Base-by-base conservation (phyloP, 37 sponge, comb jelly and placozoan genomes). In the Cladorhizidae sp. region DNA sequence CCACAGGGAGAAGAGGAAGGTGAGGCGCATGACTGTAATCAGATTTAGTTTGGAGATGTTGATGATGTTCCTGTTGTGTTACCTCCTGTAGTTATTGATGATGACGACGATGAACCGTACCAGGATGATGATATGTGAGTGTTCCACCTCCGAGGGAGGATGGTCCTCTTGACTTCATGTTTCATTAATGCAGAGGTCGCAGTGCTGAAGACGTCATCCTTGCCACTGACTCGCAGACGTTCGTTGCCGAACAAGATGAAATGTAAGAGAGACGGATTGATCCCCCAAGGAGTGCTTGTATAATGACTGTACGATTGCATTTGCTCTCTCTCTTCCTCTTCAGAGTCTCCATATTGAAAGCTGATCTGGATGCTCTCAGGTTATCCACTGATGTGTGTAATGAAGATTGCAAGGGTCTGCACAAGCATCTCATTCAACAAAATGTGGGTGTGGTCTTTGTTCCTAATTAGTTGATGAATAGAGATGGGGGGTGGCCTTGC, bases 81-180 rank as follows among this genome's bases (percentile, higher is more conserved):
- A 41, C n/a, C 25, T 9, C n/a, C 7, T 5, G 11, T 32, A 42
- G 71, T 22, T 42, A 54, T 79, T 25, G 80, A 79, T 68, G 80
- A 79, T 29, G 70, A 69, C 17, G 80, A 79, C 33, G 80, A 79
- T 79, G 80, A 79, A 22, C 1, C 2, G 18, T 67, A 32, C 67
- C 74, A 39, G 17, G 74, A 74, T 41, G 72, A 71, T 45, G 72
- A 71, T 17, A 45, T 45, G 49, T 41, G 28, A 25, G 28, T 11
- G 56, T 54, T n/a, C n/a, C n/a, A n/a, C n/a, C n/a, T n/a, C n/a
- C n/a, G 8, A 50, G 20, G 20, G 43, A 45, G 23, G 3, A 5
- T 71, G 35, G 9, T 9, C 68, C 5, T 58, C 3, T 18, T 58
- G 20, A 21, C 59, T 58, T 21, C 26, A 58, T 45, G 8, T 45